These are phyloP conservation scores for Aotus griseimembra DNA, from an alignment of 2,797 vertebrate genomes.

Conservation along the genomic window DNA sequence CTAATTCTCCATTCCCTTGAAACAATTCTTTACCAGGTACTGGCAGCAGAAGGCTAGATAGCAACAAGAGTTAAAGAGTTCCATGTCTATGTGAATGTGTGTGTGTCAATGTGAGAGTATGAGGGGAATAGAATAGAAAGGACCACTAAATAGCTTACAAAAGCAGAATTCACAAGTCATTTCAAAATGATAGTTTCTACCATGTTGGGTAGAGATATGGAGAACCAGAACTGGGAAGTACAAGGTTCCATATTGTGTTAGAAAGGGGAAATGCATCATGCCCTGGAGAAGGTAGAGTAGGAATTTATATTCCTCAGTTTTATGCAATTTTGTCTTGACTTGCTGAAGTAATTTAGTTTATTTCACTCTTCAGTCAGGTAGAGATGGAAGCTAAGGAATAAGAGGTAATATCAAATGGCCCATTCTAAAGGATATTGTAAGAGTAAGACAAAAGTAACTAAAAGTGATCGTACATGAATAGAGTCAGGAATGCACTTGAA, in stretches of 20 bases:
- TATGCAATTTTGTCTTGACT: background rate
- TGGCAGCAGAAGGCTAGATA: background rate
- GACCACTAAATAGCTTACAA: background rate
- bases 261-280: accelerated
- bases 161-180: background rate
- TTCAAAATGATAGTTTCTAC: background rate
- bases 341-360: background rate
- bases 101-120: background rate
- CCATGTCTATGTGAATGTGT: background rate
- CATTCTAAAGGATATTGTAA: background rate
- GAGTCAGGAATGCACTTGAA: background rate
- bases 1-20: background rate
- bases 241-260: background rate
- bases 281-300: background rate
- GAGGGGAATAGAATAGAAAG: background rate
- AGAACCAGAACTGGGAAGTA: background rate
- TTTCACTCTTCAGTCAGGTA: background rate
- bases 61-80: background rate
- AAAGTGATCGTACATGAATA: background rate
- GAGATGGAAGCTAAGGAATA: background rate
- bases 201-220: accelerated
- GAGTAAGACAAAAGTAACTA: background rate
- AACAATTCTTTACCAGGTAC: background rate
- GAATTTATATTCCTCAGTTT: background rate
- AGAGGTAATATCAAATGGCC: background rate